These are phyloP conservation scores for Portunus trituberculatus DNA, from an alignment of 1,140 invertebrate species.

Conservation along the genomic window DNA sequence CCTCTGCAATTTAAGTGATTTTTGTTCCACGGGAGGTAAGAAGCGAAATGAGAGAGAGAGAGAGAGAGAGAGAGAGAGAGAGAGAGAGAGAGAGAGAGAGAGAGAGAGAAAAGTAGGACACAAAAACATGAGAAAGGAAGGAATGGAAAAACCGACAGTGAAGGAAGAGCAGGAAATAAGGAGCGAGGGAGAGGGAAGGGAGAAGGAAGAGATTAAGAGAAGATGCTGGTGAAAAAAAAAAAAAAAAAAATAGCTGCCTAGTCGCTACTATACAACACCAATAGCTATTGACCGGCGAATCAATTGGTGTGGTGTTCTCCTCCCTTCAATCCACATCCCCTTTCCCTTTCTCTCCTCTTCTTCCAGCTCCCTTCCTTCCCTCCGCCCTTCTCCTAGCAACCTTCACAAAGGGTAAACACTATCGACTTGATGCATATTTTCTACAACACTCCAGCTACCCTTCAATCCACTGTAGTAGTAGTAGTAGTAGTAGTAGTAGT, in stretches of 20 bases:
- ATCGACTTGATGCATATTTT: background rate
- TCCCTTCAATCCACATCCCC: too few species aligned
- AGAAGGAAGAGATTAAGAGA: background rate
- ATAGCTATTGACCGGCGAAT: too few species aligned
- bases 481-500: too few species aligned
- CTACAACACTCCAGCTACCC: too few species aligned
- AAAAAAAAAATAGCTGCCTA: background rate
- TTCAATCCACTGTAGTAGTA: too few species aligned
- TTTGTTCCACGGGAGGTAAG: too few species aligned
- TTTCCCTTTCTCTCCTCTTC: background rate
- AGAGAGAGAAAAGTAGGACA: background rate
- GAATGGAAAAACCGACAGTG: background rate
- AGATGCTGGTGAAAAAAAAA: background rate
- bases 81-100: background rate
- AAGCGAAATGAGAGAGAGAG: background rate
- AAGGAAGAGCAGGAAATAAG: background rate
- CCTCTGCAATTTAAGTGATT: background rate
- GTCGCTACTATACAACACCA: too few species aligned
- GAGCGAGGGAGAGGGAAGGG: too few species aligned
- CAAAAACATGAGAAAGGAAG: background rate
- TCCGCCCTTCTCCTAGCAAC: background rate
- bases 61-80: slow-evolving; percentile 29
- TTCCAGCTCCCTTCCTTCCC: background rate
- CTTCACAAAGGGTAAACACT: background rate
- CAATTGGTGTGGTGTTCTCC: too few species aligned